These are phyloP conservation scores for Laothoe populi DNA, from an alignment of 2,888 invertebrate species.

Conservation along the genomic window DNA sequence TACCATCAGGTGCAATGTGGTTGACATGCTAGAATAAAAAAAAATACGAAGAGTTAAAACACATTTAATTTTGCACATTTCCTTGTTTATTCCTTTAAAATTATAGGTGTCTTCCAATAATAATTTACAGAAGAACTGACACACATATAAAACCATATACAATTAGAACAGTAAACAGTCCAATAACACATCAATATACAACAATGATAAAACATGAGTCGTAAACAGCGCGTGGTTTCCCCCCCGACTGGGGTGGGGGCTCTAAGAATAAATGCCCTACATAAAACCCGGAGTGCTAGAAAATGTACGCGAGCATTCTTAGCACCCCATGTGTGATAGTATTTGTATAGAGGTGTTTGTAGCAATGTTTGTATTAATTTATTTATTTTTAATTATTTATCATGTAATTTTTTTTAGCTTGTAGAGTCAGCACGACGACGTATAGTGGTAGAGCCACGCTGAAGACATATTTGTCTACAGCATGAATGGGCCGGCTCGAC, in stretches of 20 bases:
- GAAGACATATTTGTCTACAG: no score
- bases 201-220: slow-evolving; percentile 59
- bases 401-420: not conserved
- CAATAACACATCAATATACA: slow-evolving; percentile 60
- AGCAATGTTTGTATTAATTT: not conserved
- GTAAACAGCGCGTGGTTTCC: slow-evolving; percentile 62
- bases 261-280: slow-evolving; percentile 83
- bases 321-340: slow-evolving; percentile 65
- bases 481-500: no score
- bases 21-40: no score
- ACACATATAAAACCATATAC: slow-evolving; percentile 7
- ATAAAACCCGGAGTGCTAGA: slow-evolving; percentile 82
- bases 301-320: slow-evolving; percentile 82
- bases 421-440: no score
- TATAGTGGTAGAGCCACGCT: no score
- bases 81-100: no score
- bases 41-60: no score
- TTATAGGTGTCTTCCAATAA: no score
- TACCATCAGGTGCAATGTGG: no score
- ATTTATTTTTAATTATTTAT: no score
- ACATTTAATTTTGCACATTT: no score
- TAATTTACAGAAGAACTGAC: not conserved
- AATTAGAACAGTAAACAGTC: slow-evolving; percentile 40
- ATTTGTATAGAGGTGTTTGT: slow-evolving; percentile 54
- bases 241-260: slow-evolving; percentile 55